Percentiles rank a stretch among this genome's conserved stretches.
Evolutionary conservation across 2,797 vertebrate species (phyloP).

Genomic region (Arctocebus calabarensis): DNA sequence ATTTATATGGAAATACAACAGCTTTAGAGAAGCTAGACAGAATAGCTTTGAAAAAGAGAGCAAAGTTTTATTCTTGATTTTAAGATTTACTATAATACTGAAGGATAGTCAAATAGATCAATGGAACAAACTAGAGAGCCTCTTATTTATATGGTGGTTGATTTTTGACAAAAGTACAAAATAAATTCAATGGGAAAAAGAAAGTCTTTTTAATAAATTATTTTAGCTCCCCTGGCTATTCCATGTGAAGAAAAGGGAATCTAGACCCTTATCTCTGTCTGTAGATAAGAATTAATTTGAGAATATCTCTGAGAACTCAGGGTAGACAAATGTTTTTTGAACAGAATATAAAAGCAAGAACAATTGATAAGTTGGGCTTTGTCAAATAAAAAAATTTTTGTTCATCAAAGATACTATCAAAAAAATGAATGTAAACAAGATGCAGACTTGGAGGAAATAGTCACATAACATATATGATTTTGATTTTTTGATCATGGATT

Average conservation of each 20-base stretch:
- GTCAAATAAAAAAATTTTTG: background rate
- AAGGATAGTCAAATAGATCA: background rate
- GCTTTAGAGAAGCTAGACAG: background rate
- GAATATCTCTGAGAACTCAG: background rate
- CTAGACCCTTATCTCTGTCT: background rate
- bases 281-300: conserved; percentile 35
- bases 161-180: background rate
- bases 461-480: background rate
- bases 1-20: background rate
- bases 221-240: background rate
- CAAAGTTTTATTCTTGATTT: conserved; percentile 15
- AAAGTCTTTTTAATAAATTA: background rate
- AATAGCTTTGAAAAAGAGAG: background rate
- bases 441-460: background rate
- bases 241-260: background rate
- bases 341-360: background rate
- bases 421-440: background rate
- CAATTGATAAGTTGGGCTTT: background rate
- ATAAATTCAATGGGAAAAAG: background rate
- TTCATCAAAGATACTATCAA: background rate
- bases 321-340: background rate
- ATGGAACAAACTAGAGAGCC: background rate
- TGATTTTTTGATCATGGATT: background rate
- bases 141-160: background rate
- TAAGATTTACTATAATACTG: background rate